Conservation (phyloP, 2,797 vertebrate species). For the Pseudopleuronectes americanus region DNA sequence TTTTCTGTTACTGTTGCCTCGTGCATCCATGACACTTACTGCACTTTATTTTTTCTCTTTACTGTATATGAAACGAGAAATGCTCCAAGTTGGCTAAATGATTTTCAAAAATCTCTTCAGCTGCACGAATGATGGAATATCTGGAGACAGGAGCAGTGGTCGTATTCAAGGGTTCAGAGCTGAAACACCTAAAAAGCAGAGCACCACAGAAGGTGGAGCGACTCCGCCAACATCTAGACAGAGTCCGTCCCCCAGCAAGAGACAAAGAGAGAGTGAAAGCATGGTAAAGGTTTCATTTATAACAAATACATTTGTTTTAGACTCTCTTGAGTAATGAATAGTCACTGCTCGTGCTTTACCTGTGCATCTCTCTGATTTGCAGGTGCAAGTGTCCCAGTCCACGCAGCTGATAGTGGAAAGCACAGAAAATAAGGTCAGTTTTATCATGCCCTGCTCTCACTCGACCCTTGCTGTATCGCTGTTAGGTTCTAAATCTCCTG, state of each 20-base stretch:
- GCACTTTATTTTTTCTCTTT: no score
- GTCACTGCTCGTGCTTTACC: not conserved
- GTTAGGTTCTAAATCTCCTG: not conserved
- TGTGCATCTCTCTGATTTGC: slow-evolving; percentile 23
- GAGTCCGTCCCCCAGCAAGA: slow-evolving; percentile 51
- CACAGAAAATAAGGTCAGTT: slow-evolving; percentile 53
- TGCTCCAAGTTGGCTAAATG: not conserved
- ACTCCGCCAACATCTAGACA: slow-evolving; percentile 40
- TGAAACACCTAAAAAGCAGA: slow-evolving; percentile 25
- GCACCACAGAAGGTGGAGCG: slow-evolving; percentile 11
- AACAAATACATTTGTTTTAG: not conserved
- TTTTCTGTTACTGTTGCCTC: not conserved
- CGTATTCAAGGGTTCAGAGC: slow-evolving; percentile 53
- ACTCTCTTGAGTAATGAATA: not conserved
- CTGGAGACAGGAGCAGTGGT: slow-evolving; percentile 52
- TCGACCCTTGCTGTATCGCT: not conserved
- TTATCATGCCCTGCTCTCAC: not conserved
- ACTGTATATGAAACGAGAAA: not conserved
- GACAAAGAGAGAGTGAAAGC: slow-evolving; percentile 32
- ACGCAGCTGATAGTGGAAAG: slow-evolving; percentile 48
- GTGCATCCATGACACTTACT: not conserved
- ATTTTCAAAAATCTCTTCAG: slow-evolving; percentile 38
- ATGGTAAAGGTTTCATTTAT: slow-evolving; percentile 56
- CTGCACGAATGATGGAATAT: slow-evolving; percentile 51
- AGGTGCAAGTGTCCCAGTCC: slow-evolving; percentile 58